Evolutionary conservation across 2,797 vertebrate species (phyloP).

Genomic region (Spinibarbus caldwelli): DNA sequence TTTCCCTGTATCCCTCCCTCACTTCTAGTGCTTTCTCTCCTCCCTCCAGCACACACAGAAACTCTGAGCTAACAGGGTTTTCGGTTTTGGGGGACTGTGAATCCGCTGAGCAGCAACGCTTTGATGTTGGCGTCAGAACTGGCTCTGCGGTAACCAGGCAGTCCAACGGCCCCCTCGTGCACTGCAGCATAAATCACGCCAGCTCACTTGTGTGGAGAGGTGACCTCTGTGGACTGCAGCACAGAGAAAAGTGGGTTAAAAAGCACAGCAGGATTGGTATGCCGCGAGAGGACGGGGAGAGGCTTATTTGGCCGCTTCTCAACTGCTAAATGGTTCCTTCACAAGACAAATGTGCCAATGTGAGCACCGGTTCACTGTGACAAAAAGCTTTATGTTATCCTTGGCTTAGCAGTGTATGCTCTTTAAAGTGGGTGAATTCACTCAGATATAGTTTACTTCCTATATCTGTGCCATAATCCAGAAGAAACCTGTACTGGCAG

Average conservation of each 20-base stretch:
- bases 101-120: constrained; percentile 45
- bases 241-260: constrained; percentile 51
- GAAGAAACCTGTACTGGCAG: not conserved
- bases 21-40: constrained; percentile 15
- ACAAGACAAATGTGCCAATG: constrained; percentile 5
- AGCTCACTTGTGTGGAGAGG: constrained; percentile 41
- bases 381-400: constrained; percentile 2
- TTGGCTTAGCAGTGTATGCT: not conserved
- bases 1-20: not conserved
- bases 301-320: constrained; percentile 27
- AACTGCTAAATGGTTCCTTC: constrained; percentile 19
- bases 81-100: constrained; percentile 20
- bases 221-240: constrained; percentile 59
- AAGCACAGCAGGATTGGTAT: constrained; percentile 47
- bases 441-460: not conserved
- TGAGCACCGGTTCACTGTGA: not conserved
- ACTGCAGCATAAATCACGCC: constrained; percentile 42
- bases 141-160: constrained; percentile 19
- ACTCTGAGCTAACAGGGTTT: constrained; percentile 40
- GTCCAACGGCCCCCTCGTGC: constrained; percentile 30
- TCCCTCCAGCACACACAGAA: constrained; percentile 30
- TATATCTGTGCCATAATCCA: not conserved
- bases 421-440: not conserved
- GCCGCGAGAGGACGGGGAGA: not conserved
- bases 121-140: constrained; percentile 22